Percentiles rank a stretch among this genome's conserved stretches.
phyloP scores from a whole-genome alignment of 2,797 vertebrate genomes.

The Darevskia mixta region DNA sequence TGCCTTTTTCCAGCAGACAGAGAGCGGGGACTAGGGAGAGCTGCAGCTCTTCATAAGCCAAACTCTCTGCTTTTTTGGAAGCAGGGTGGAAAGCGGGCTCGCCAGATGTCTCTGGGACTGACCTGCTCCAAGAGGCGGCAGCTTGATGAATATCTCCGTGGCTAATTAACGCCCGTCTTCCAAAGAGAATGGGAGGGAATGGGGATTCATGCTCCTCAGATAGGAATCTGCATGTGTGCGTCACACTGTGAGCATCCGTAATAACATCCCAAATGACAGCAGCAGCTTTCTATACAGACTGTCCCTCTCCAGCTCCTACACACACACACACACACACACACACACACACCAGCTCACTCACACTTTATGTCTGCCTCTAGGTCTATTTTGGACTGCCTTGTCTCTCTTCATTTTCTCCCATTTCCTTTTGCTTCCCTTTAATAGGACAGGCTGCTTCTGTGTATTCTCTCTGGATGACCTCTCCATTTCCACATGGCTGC shows the following conservation, averaged over 20 bases:
- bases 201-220: conserved; percentile 39
- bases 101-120: conserved; percentile 70
- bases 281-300: not conserved
- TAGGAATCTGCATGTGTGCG: conserved; percentile 40
- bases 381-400: not conserved
- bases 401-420: not conserved
- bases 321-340: too few species aligned
- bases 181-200: conserved; percentile 49
- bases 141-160: conserved; percentile 69
- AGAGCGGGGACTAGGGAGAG: conserved; percentile 27
- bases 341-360: not conserved
- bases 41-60: conserved; percentile 19
- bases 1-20: conserved; percentile 12
- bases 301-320: not conserved
- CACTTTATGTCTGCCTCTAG: not conserved
- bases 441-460: not conserved
- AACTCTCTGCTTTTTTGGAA: not conserved
- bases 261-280: conserved; percentile 6
- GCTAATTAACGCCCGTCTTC: conserved; percentile 64
- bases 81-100: conserved; percentile 22
- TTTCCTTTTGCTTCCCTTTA: not conserved
- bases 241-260: not conserved
- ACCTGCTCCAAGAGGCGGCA: conserved; percentile 38
- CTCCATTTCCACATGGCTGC: not conserved
- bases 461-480: not conserved